Evolutionary conservation across 92 coral and sea anemone genomes (phyloP).

Genomic region (Paramuricea clavata): DNA sequence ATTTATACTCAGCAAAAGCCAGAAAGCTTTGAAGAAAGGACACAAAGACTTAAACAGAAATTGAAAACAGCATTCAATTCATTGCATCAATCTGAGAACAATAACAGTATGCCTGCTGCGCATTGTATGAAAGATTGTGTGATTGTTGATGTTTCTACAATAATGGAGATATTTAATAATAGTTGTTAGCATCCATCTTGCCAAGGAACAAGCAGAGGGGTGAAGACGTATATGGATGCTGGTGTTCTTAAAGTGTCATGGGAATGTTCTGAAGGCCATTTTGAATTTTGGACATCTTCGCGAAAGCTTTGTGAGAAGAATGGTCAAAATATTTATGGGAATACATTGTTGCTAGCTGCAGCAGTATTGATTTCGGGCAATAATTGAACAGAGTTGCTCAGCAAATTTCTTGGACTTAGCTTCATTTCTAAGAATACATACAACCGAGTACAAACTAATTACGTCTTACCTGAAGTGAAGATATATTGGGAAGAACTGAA

Average conservation of each 20-base stretch:
- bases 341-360: slow-evolving; percentile 49
- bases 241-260: slow-evolving; percentile 47
- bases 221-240: slow-evolving; percentile 18
- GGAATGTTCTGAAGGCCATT: slow-evolving; percentile 51
- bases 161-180: too few relatives aligned
- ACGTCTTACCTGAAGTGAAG: slow-evolving; percentile 43
- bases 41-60: too few relatives aligned
- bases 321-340: slow-evolving; percentile 42
- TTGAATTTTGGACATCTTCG: slow-evolving; percentile 57
- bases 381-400: slow-evolving; percentile 45
- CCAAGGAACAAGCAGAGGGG: too few relatives aligned
- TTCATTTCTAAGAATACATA: slow-evolving; percentile 55
- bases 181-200: too few relatives aligned
- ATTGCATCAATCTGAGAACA: too few relatives aligned
- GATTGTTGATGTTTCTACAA: too few relatives aligned
- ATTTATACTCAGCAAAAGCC: too few relatives aligned
- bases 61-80: too few relatives aligned
- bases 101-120: too few relatives aligned
- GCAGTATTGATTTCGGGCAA: slow-evolving; percentile 46
- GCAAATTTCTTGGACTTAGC: slow-evolving; percentile 23
- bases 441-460: slow-evolving; percentile 43
- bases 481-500: slow-evolving; percentile 55
- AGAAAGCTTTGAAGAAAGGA: too few relatives aligned
- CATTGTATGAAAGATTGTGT: too few relatives aligned
- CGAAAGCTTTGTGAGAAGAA: slow-evolving; percentile 32